Evolutionary conservation across 2,113 vertebrate species (phyloP).

Genomic region (Coregonus clupeaformis): DNA sequence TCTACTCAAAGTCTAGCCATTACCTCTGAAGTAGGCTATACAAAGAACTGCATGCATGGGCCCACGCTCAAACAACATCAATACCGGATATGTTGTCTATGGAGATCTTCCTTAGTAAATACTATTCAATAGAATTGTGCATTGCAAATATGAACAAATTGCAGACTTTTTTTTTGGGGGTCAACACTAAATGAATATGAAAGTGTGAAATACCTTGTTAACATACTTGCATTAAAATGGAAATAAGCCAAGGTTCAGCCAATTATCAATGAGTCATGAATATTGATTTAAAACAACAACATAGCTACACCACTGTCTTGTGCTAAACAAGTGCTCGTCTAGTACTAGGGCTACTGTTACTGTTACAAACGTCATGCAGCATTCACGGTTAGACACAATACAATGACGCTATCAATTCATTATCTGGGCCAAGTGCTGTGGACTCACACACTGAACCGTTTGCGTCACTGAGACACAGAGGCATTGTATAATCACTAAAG

Average conservation of each 20-base stretch:
- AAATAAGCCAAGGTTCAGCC: no score
- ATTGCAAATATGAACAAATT: no score
- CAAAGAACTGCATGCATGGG: neutral
- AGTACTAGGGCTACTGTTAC: neutral
- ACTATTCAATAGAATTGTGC: no score
- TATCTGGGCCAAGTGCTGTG: constrained; percentile 42
- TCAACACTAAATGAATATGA: no score
- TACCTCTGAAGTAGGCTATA: neutral
- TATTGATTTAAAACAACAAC: neutral
- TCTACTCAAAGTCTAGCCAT: neutral
- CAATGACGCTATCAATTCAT: constrained; percentile 39
- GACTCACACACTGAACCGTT: constrained; percentile 17
- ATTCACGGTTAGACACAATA: constrained; percentile 30
- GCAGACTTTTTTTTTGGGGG: no score
- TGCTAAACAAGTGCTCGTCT: constrained; percentile 15
- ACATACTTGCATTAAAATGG: no score
- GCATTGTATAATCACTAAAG: constrained; percentile 63
- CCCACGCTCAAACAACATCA: neutral
- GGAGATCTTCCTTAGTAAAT: neutral
- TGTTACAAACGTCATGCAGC: neutral
- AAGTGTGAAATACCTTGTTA: no score
- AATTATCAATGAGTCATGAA: neutral
- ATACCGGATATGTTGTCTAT: neutral
- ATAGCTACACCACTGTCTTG: constrained; percentile 17
- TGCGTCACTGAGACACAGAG: constrained; percentile 51